Percentiles rank a stretch among this genome's conserved stretches.
These are phyloP conservation scores for Spermophilus dauricus DNA, from an alignment of 2,113 vertebrate genomes.

Conservation along the genomic window DNA sequence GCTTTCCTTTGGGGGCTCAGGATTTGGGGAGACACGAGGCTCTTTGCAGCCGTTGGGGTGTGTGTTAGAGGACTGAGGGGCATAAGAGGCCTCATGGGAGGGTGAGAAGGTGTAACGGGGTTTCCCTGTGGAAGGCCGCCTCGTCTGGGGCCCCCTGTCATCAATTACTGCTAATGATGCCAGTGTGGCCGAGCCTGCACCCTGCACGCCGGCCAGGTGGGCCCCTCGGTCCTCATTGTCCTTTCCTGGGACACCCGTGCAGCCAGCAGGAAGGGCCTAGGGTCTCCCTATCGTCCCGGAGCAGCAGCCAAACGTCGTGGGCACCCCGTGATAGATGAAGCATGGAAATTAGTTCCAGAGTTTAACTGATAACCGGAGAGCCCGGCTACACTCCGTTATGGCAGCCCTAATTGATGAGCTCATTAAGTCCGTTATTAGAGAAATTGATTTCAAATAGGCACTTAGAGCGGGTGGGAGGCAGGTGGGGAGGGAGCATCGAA, in stretches of 20 bases:
- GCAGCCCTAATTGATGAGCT: constrained; percentile 99
- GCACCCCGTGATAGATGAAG: constrained; percentile 96
- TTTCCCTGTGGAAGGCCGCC: constrained; percentile 91
- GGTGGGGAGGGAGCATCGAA: constrained; percentile 91
- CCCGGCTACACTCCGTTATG: constrained; percentile 97
- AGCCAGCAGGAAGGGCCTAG: constrained; percentile 81
- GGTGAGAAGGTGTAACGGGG: constrained; percentile 90
- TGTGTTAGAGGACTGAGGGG: constrained; percentile 83
- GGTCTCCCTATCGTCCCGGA: constrained; percentile 94
- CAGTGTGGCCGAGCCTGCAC: constrained; percentile 79
- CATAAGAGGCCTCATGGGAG: constrained; percentile 72
- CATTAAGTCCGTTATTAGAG: constrained; percentile 99
- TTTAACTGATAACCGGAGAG: constrained; percentile 96
- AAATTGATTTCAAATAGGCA: constrained; percentile 99
- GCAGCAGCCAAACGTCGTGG: constrained; percentile 93
- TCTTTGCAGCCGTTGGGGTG: not conserved
- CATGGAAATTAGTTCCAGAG: constrained; percentile 97
- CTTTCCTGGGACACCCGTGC: not conserved
- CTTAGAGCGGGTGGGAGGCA: constrained; percentile 95
- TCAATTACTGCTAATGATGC: constrained; percentile 94
- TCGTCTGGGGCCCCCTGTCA: constrained; percentile 93
- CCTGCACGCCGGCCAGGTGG: not conserved
- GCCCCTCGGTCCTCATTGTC: not conserved
- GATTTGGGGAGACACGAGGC: rapidly evolving
- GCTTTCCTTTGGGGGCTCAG: not conserved